Base-by-base conservation (phyloP, 2,797 vertebrate genomes). In the Onychomys leucogaster region DNA sequence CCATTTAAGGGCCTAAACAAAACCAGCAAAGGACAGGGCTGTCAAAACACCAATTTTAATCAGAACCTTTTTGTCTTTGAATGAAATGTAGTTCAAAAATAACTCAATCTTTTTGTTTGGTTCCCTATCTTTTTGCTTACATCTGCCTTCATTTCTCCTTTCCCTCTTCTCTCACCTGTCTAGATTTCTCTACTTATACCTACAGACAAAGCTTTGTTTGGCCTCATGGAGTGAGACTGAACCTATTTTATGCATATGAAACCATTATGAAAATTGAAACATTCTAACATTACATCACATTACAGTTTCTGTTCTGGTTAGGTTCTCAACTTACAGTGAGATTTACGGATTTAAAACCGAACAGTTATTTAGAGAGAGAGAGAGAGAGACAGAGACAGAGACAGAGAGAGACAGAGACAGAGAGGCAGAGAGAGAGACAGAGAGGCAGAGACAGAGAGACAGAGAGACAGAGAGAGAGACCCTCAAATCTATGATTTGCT, bases 41-140 rank as follows among this genome's bases (percentile, higher is more conserved):
- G 97, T 97, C 93, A 91, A 85, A 97, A 98, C 96, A 97, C 92
- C 98, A 95, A 98, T 97, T 98, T 97, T 97, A 98, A 98, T 98
- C 98, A 98, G 96, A 98, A 94, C 94, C 96, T 97, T 96, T 98
- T 98, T 98, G 97, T 98, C 98, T 98, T 97, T 97, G 96, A 98
- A 97, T 97, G 96, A 97, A 96, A 96, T 95, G 90, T 97, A 95
- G 96, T 94, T 81, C 52, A 91, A 61, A 95, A 92, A 2, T 77
- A 69, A 43, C 73, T 90, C 83, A 90, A 4, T 90, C 85, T 85
- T 95, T 97, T 85, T 90, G 8, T 59, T 97, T 97, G 23, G 65
- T 90, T 95, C 67, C 17, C 57, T 84, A 94, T 92, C 91, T 95
- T 92, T 95, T 57, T 95, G 41, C 90, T 96, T 93, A 61, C 46